Base-by-base conservation (phyloP, 2,888 invertebrate species). In the Luffia ferchaultella region DNA sequence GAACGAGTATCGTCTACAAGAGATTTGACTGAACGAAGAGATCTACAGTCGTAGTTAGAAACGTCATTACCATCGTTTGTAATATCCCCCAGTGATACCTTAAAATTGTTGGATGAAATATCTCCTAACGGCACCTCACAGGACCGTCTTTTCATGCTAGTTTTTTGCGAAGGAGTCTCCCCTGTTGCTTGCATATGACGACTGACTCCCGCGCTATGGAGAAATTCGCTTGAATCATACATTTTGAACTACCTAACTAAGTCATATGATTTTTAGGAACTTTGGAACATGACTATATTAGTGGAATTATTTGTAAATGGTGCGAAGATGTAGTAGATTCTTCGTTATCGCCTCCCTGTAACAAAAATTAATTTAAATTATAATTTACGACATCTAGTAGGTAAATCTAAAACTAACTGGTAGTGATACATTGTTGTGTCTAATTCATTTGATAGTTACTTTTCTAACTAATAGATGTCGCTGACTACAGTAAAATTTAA, bases 181-280 rank as follows among this genome's bases (percentile, higher is more conserved):
- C 82, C 83, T 1, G 83, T 80, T 1, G 83, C 83, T 53, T 80
- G 77, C 82, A 80, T 80, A 54, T 80, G 79, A 7, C 82, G 75
- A 57, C 82, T 82, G 1, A 83, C 82, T 53, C 82, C 82, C 3
- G 82, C 79, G 55, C 80, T 80, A 16, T 79, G 80, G 54, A 82
- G 57, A 55, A 82, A 83, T 62, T 83, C 83, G 57, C 71, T 83
- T 2, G 83, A 83, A 63, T 70, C 78, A 57, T 82, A 83, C 70
- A 83, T 80, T 71, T 63, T 72, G 63, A 18, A 60, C 58, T 65
- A 55, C 57, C 63, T 73, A 70, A 60, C 30, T 43, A 30, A 15
- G 30, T 50, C 20, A 46, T 20, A 45, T 46, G 20, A 57, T 57
- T 66, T 70, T 67, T 78, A 77, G 82, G 82, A 82, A 80, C 82